phyloP scores from a whole-genome alignment of 2,797 vertebrate species.

The Microctenopoma lineatum region DNA sequence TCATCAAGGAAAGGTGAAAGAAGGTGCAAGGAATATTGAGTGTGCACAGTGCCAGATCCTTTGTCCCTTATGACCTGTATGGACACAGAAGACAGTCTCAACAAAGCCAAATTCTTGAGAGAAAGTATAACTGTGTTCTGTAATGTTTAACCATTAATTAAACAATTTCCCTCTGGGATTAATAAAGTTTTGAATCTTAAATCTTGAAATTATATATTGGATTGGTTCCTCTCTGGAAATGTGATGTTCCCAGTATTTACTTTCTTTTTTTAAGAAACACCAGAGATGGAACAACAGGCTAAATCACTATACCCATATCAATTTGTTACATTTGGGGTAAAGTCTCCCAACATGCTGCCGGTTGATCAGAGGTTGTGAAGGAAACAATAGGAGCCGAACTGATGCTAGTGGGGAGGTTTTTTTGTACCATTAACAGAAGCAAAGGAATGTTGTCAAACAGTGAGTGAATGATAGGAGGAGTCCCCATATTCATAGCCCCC shows the following conservation, averaged over 20 bases:
- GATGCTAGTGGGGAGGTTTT: conserved; percentile 24
- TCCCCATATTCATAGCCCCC: conserved; percentile 3
- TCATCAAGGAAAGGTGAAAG: background rate
- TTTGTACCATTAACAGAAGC: conserved; percentile 35
- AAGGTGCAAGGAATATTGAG: background rate
- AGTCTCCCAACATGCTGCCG: conserved; percentile 35
- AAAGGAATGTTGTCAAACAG: conserved; percentile 51
- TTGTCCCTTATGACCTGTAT: conserved; percentile 3
- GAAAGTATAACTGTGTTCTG: too few relatives aligned
- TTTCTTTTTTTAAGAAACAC: background rate
- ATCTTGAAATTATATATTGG: too few relatives aligned
- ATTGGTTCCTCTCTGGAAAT: background rate
- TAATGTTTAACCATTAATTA: too few relatives aligned
- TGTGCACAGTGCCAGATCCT: background rate
- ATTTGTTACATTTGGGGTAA: conserved; percentile 6
- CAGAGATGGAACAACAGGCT: background rate
- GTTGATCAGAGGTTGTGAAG: conserved; percentile 17
- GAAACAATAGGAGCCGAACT: conserved; percentile 37
- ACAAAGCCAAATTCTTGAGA: too few relatives aligned
- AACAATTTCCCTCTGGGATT: too few relatives aligned
- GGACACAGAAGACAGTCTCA: background rate
- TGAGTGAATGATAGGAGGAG: conserved; percentile 50
- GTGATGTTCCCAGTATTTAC: background rate
- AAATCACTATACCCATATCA: background rate
- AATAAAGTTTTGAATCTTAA: too few relatives aligned